A percentile compares a stretch with the other conserved stretches of the same genome.
Conservation (phyloP, 2,113 vertebrate genomes). For the Pteropus alecto region DNA sequence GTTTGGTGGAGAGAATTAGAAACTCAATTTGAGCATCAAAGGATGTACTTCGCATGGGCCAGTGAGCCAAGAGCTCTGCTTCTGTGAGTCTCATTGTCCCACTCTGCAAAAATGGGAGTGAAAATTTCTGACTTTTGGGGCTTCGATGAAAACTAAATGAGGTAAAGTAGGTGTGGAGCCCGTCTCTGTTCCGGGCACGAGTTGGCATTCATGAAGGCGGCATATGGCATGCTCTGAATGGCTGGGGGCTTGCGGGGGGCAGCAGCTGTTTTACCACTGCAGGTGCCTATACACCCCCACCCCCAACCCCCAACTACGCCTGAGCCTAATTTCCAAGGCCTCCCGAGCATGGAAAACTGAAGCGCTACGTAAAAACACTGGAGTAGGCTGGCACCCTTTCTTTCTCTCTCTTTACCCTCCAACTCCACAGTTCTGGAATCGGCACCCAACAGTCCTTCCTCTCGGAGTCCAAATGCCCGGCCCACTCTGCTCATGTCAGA, state of each 20-base stretch:
- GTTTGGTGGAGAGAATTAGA: background rate
- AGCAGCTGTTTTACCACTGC: too few relatives aligned
- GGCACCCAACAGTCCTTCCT: background rate
- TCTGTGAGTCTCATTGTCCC: background rate
- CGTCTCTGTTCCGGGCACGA: too few relatives aligned
- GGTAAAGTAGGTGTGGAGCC: background rate
- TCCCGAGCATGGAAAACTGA: background rate
- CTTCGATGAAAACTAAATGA: background rate
- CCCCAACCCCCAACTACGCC: background rate
- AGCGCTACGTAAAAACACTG: background rate
- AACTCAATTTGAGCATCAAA: background rate
- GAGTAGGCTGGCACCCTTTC: background rate
- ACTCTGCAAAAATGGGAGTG: background rate
- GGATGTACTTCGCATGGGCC: background rate
- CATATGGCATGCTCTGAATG: background rate
- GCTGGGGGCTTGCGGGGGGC: accelerated
- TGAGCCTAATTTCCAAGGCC: background rate
- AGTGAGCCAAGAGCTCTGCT: background rate
- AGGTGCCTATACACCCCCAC: background rate
- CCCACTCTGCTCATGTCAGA: background rate
- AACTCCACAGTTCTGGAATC: background rate
- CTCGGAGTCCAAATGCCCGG: background rate
- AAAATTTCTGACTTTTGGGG: background rate
- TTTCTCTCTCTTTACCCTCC: background rate
- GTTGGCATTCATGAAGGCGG: too few relatives aligned